Base-by-base conservation (phyloP, 2,113 vertebrate species). In the Climacteris rufus region DNA sequence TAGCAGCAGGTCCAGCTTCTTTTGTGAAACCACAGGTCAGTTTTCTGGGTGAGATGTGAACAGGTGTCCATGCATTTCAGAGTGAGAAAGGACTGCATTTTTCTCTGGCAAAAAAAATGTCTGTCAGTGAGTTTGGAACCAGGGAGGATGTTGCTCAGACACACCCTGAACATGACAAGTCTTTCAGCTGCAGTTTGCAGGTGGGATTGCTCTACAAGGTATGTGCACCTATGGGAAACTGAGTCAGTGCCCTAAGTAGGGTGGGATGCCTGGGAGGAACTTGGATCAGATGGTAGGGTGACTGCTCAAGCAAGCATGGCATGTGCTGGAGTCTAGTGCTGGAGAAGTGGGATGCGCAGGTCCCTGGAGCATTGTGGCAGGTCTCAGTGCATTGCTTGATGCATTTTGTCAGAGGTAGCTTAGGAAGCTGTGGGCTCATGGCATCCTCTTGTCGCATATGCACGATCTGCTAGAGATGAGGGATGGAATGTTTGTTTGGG, bases 161-260 rank as follows among this genome's bases (percentile, higher is more conserved):
- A 35, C 9, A 2, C 9, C 3, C 4, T 47, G 2, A 7, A 0
- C 8, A 2, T 0, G 3, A 21, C 2, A 2, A 56, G 40, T 27
- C 20, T 27, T 63, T 8, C 70, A 47, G 52, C 35, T 65, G 60
- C 30, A 19, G 19, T 28, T 15, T 1, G 2, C 27, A 9, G 15
- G 9, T 45, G 64, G 40, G 24, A 30, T 31, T 23, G 18, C 5
- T 6, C 6, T 4, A 33, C 2, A 1, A 75, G n/a, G 10, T 12
- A 5, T 15, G 31, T 1, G 3, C 31, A 14, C 9, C 9, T 13
- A 0, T 9, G 28, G 40, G 44, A 35, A 37, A 22, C 44, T 0
- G 6, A 49, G 42, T 11, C 4, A 4, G 44, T 59, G 39, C n/a
- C 60, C 8, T 7, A 27, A 39, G 37, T 0, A 1, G 17, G 20